Evolutionary conservation across 2,888 invertebrate species (phyloP).

Genomic region (Thyatira batis): DNA sequence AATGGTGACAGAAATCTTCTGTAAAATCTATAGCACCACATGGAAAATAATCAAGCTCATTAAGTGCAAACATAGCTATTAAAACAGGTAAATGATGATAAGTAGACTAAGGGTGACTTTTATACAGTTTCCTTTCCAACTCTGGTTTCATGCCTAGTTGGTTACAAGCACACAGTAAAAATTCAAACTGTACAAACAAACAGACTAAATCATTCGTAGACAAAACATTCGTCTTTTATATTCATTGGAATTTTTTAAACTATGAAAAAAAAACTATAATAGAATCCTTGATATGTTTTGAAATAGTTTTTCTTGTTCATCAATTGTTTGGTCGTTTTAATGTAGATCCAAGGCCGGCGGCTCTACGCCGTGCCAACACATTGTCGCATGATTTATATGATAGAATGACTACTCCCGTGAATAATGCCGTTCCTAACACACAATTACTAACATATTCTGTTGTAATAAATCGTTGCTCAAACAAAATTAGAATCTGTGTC

Average conservation of each 20-base stretch:
- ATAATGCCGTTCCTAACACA: slow-evolving; percentile 15
- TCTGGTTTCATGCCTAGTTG: not conserved
- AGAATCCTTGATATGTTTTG: slow-evolving; percentile 27
- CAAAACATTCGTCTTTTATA: slow-evolving; percentile 41
- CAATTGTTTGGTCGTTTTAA: slow-evolving; percentile 54
- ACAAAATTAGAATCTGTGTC: slow-evolving; percentile 44
- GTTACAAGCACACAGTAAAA: slow-evolving; percentile 6
- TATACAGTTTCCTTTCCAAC: no score
- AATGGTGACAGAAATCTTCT: no score
- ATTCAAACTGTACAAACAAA: slow-evolving; percentile 47
- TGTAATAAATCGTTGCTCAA: slow-evolving; percentile 43
- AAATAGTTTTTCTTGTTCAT: slow-evolving; percentile 40
- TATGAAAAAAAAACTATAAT: slow-evolving; percentile 17
- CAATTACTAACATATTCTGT: slow-evolving; percentile 38
- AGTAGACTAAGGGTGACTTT: no score
- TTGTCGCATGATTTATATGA: slow-evolving; percentile 46
- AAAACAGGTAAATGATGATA: no score
- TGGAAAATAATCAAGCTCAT: no score
- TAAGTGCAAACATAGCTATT: no score
- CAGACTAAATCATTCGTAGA: slow-evolving; percentile 44
- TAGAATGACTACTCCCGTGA: slow-evolving; percentile 13
- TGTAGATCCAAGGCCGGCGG: slow-evolving; percentile 50
- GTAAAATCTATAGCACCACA: no score
- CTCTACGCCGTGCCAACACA: slow-evolving; percentile 54
- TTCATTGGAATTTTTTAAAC: slow-evolving; percentile 26